Evolutionary conservation across 2,113 vertebrate genomes (phyloP), one percentile per base, ranked within the genome.

Genomic region (Trochalopteron elliotii): DNA sequence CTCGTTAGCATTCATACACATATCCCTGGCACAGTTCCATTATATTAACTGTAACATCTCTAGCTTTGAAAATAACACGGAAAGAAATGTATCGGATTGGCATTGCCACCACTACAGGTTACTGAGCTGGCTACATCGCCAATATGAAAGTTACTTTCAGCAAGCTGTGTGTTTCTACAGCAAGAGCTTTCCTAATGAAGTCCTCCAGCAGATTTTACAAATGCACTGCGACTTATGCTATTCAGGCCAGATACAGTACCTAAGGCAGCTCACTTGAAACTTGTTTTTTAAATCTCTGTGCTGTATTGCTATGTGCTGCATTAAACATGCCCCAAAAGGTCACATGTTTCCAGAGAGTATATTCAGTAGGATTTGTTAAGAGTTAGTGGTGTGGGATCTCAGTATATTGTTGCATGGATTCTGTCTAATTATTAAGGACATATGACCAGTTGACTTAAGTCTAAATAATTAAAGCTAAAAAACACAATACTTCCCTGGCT

Each of bases 361-460:
- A n/a, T 85, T 91, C 82, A 94, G 63, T 42, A 28, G n/a, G 30
- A 76, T 94, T 83, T 93, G 35, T 63, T 52, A 74, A 81, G 60
- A 50, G 55, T 81, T 83, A 47, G 44, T 2, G 0, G 27, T 92
- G 47, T 70, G 60, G 56, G 55, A 77, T 88, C 52, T 90, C 72
- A 27, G 52, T 89, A 30, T 86, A 59, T 61, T 77, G 59, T 90
- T 5, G 2, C 55, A 70, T 83, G 64, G 56, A 53, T 77, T 93
- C 75, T 96, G 84, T 87, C 90, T 95, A 75, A 90, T 89, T 93
- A 80, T 83, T 94, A 80, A 77, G 37, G 60, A 30, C 92, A 90
- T 95, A 83, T 96, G 93, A 95, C 81, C 28, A 55, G 2, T 83
- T 86, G 55, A 82, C 90, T 86, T 86, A 71, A 88, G 52, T 78